Conservation (phyloP, 2,888 invertebrate species). For the Ennomos erosarius region DNA sequence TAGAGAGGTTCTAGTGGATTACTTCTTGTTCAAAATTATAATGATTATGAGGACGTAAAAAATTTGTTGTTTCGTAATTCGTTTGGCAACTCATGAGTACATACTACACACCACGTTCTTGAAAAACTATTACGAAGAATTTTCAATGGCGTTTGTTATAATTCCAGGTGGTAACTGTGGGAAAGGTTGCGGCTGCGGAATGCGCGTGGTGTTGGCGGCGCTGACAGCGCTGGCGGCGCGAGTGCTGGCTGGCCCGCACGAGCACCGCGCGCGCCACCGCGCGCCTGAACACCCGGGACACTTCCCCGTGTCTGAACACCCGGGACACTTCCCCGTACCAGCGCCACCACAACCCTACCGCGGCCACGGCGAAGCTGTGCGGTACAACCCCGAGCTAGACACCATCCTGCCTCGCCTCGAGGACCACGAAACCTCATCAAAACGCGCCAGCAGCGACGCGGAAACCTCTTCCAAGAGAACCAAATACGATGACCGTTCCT, state of each 20-base stretch:
- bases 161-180: conserved; percentile 75
- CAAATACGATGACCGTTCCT: conserved; percentile 73
- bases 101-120: not conserved
- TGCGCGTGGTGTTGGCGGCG: conserved; percentile 81
- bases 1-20: too few species aligned
- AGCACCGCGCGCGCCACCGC: conserved; percentile 82
- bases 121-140: not conserved
- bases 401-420: conserved; percentile 78
- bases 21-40: too few species aligned
- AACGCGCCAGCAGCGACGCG: conserved; percentile 69
- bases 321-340: conserved; percentile 69
- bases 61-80: too few species aligned
- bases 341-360: conserved; percentile 78
- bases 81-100: not conserved
- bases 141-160: not conserved
- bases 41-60: too few species aligned
- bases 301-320: conserved; percentile 73
- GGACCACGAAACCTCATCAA: conserved; percentile 76
- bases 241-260: conserved; percentile 77
- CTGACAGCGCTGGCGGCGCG: conserved; percentile 80
- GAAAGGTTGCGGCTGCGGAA: conserved; percentile 75
- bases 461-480: conserved; percentile 74
- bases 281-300: conserved; percentile 74
- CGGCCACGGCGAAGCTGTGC: conserved; percentile 84
- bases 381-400: conserved; percentile 83